Percentiles rank a stretch among this genome's conserved stretches.
Evolutionary conservation across 2,888 invertebrate genomes (phyloP).

Genomic region (Aplocera efformata): DNA sequence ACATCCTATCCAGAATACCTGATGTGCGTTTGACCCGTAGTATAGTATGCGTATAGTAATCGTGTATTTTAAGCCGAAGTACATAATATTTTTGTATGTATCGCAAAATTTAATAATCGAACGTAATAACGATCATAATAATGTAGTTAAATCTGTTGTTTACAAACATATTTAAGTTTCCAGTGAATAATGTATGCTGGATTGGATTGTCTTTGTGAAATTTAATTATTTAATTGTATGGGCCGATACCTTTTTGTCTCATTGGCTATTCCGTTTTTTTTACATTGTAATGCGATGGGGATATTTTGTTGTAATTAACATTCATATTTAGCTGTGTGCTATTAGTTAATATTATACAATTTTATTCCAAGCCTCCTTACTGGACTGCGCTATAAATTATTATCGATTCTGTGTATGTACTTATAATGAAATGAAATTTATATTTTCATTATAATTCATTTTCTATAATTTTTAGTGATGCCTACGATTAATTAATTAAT

Average conservation of each 20-base stretch:
- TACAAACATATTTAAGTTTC: constrained; percentile 21
- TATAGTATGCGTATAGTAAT: constrained; percentile 2
- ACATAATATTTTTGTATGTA: constrained; percentile 13
- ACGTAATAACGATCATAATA: constrained; percentile 20
- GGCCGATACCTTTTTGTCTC: constrained; percentile 19
- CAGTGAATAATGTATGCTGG: constrained; percentile 29
- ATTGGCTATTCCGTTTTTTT: constrained; percentile 42
- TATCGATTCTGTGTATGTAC: constrained; percentile 69
- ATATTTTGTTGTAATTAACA: constrained; percentile 51
- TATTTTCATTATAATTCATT: constrained; percentile 67
- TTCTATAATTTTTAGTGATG: constrained; percentile 72
- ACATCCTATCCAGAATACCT: constrained; percentile 1
- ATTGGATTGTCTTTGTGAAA: constrained; percentile 16
- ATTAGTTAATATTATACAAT: constrained; percentile 30
- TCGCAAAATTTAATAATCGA: constrained; percentile 16
- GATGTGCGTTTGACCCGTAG: constrained; percentile 1
- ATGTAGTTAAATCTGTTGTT: constrained; percentile 16
- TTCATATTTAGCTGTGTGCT: constrained; percentile 43
- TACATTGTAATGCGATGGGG: constrained; percentile 47
- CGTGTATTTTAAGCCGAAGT: constrained; percentile 13
- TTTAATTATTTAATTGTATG: constrained; percentile 23
- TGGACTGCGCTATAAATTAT: constrained; percentile 52
- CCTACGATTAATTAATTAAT: constrained; percentile 72
- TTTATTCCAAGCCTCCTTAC: constrained; percentile 47
- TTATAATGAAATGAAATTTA: constrained; percentile 69